Evolutionary conservation across 1,140 invertebrate genomes (phyloP).

Genomic region (Contarinia nasturtii): DNA sequence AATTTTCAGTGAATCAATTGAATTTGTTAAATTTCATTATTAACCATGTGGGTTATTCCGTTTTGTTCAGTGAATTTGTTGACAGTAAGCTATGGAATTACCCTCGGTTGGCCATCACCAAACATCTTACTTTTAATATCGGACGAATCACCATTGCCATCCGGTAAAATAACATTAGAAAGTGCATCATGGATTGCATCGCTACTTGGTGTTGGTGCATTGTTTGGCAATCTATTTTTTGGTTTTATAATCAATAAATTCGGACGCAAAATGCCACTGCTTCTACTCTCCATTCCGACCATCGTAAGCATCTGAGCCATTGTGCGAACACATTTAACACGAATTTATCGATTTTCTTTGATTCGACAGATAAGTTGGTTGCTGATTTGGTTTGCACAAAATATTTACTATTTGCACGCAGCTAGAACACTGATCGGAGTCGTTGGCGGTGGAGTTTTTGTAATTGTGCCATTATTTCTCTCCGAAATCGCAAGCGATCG

Average conservation of each 20-base stretch:
- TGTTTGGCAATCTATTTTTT: constrained; percentile 17
- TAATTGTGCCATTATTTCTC: constrained; percentile 32
- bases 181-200: constrained; percentile 23
- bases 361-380: not conserved
- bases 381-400: not conserved
- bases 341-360: not conserved
- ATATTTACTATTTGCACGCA: constrained; percentile 4
- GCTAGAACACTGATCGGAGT: constrained; percentile 27
- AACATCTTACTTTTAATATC: constrained; percentile 20
- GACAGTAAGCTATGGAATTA: constrained; percentile 23
- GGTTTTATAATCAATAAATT: constrained; percentile 20
- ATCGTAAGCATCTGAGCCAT: constrained; percentile 10
- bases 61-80: constrained; percentile 19
- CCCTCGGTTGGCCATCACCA: constrained; percentile 24
- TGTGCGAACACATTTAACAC: not conserved
- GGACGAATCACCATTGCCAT: constrained; percentile 12
- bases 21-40: constrained; percentile 1
- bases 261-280: constrained; percentile 25
- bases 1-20: not conserved
- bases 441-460: constrained; percentile 13
- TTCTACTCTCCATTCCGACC: constrained; percentile 20
- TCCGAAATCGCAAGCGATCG: constrained; percentile 33
- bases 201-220: constrained; percentile 15
- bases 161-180: constrained; percentile 9
- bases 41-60: not conserved